phyloP scores from a whole-genome alignment of 1,140 invertebrate species.

The Hydropsyche tenuis region DNA sequence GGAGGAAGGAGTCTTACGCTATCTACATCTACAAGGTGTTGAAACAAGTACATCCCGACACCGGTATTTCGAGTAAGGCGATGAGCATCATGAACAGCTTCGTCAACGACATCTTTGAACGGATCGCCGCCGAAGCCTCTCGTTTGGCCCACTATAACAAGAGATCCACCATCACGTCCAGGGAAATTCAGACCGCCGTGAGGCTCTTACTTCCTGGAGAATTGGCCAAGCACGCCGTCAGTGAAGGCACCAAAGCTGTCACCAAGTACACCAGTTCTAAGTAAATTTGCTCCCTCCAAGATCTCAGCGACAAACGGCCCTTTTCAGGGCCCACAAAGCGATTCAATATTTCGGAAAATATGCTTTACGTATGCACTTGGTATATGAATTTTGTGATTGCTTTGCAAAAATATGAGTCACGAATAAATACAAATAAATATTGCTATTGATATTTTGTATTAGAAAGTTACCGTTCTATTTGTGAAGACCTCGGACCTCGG shows the following conservation, averaged over 20 bases:
- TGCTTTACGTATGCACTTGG: no score
- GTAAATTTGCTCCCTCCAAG: constrained; percentile 49
- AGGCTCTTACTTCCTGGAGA: constrained; percentile 66
- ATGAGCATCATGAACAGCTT: constrained; percentile 71
- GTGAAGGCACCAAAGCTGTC: constrained; percentile 68
- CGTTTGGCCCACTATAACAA: constrained; percentile 77
- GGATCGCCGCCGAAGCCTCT: constrained; percentile 64
- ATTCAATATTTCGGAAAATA: no score
- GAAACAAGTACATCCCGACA: constrained; percentile 74
- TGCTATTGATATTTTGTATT: no score
- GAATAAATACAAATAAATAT: no score
- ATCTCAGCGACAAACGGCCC: constrained; percentile 50
- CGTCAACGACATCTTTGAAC: constrained; percentile 73
- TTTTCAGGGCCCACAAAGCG: constrained; percentile 35
- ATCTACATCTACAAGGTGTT: constrained; percentile 78
- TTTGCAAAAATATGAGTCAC: no score
- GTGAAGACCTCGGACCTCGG: no score
- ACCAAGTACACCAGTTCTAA: constrained; percentile 66
- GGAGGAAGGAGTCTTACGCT: constrained; percentile 72
- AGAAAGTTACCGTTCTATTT: no score
- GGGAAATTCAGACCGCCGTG: constrained; percentile 65
- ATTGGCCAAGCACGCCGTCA: constrained; percentile 67
- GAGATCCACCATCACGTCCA: constrained; percentile 65
- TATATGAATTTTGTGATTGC: no score
- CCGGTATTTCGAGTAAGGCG: constrained; percentile 69